These are phyloP conservation scores for Drosophila virilis DNA, from an alignment of 1,140 invertebrate species.

Conservation along the genomic window DNA sequence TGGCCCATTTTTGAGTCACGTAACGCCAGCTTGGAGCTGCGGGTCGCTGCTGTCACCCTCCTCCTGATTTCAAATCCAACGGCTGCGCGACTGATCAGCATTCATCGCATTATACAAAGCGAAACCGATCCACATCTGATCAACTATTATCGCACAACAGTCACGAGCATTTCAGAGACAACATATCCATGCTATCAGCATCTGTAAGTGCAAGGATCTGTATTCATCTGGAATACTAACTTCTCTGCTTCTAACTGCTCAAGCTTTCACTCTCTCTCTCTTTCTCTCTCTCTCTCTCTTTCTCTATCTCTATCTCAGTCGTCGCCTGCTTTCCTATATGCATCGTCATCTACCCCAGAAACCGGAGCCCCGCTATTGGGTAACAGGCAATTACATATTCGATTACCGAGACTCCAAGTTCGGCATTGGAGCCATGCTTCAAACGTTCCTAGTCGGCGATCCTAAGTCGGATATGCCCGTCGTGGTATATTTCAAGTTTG, in stretches of 20 bases:
- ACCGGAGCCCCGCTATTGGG: slow-evolving; percentile 85
- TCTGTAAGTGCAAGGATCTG: slow-evolving; percentile 84
- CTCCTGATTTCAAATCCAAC: slow-evolving; percentile 87
- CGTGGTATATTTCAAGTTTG: slow-evolving; percentile 86
- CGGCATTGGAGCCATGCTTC: slow-evolving; percentile 87
- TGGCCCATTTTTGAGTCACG: slow-evolving; percentile 89
- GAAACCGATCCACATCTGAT: slow-evolving; percentile 88
- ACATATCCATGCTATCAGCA: slow-evolving; percentile 87
- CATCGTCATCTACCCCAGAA: slow-evolving; percentile 85
- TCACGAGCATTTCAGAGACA: slow-evolving; percentile 88
- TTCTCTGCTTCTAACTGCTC: too few species aligned
- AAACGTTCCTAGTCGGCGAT: slow-evolving; percentile 87
- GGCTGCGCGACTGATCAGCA: slow-evolving; percentile 87
- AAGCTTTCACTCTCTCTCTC: neutral
- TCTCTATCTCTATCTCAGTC: slow-evolving; percentile 73
- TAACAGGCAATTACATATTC: slow-evolving; percentile 88
- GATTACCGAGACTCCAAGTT: slow-evolving; percentile 87
- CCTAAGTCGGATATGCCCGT: slow-evolving; percentile 87
- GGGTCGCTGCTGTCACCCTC: slow-evolving; percentile 87
- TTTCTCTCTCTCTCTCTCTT: neutral
- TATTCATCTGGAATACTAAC: neutral
- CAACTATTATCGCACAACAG: slow-evolving; percentile 89
- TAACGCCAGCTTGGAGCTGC: slow-evolving; percentile 88
- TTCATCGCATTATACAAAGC: slow-evolving; percentile 88
- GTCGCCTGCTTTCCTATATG: slow-evolving; percentile 87